These are phyloP conservation scores for Columba livia DNA, from an alignment of 2,113 vertebrate species.

Conservation along the genomic window DNA sequence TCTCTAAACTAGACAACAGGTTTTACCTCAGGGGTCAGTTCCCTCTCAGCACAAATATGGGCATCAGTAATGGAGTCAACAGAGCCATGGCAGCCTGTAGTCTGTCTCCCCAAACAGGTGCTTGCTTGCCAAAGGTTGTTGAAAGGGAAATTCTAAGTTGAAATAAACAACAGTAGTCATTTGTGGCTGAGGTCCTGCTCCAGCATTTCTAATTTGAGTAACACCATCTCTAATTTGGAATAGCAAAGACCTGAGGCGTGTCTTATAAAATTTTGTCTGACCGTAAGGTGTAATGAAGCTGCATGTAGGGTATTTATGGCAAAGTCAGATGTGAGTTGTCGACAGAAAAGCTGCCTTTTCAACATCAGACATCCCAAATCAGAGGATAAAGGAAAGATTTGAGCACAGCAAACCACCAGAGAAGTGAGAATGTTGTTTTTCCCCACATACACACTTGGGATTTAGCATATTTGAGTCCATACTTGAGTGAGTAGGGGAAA, in stretches of 20 bases:
- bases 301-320: fast-evolving
- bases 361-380: neutral
- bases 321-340: fast-evolving
- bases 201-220: neutral
- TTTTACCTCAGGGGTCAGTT: neutral
- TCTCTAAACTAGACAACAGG: neutral
- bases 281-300: fast-evolving
- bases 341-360: neutral
- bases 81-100: too few species aligned
- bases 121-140: neutral
- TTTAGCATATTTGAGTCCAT: neutral
- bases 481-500: neutral
- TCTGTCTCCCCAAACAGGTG: neutral
- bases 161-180: neutral
- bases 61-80: neutral
- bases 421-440: neutral
- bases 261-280: neutral
- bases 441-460: neutral
- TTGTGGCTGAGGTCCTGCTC: neutral
- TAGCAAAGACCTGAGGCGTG: neutral
- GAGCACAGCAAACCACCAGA: neutral
- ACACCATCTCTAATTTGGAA: neutral
- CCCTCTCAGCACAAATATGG: neutral
- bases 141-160: neutral
- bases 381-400: neutral